A percentile compares a stretch with the other conserved stretches of the same genome.
These are phyloP conservation scores for Anolis carolinensis DNA, from an alignment of 2,113 vertebrate species.

Conservation along the genomic window DNA sequence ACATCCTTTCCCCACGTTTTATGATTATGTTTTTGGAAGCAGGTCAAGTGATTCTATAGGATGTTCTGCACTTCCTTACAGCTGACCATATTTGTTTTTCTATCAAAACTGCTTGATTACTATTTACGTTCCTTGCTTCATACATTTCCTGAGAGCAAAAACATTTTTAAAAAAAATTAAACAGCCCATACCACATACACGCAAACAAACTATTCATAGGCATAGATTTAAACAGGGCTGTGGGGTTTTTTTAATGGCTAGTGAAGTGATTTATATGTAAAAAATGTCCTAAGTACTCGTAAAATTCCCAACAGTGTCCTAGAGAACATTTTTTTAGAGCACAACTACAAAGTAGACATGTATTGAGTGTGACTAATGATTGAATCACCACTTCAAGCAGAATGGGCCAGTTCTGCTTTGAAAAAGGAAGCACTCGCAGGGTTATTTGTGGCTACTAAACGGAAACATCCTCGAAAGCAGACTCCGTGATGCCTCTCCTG, in stretches of 20 bases:
- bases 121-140: conserved; percentile 71
- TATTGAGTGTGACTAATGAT: conserved; percentile 24
- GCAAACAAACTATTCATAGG: conserved; percentile 11
- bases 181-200: conserved; percentile 2
- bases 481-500: neutral
- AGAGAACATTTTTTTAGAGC: conserved; percentile 31
- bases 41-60: conserved; percentile 71
- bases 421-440: neutral
- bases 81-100: conserved; percentile 79
- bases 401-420: neutral
- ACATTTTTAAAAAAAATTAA: conserved; percentile 11
- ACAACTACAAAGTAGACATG: conserved; percentile 10
- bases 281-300: conserved; percentile 30
- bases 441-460: neutral
- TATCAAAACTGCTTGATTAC: conserved; percentile 73
- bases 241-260: neutral
- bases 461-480: conserved; percentile 17
- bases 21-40: conserved; percentile 64
- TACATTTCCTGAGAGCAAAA: conserved; percentile 70
- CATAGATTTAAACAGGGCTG: neutral
- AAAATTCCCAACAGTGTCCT: conserved; percentile 28
- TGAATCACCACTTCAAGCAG: conserved; percentile 18
- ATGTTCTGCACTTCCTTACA: conserved; percentile 72
- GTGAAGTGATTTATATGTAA: conserved; percentile 19
- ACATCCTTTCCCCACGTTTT: conserved; percentile 63